Percentiles rank a stretch among this genome's conserved stretches.
Conservation (phyloP, 2,113 vertebrate species). For the Gracilinanus agilis region DNA sequence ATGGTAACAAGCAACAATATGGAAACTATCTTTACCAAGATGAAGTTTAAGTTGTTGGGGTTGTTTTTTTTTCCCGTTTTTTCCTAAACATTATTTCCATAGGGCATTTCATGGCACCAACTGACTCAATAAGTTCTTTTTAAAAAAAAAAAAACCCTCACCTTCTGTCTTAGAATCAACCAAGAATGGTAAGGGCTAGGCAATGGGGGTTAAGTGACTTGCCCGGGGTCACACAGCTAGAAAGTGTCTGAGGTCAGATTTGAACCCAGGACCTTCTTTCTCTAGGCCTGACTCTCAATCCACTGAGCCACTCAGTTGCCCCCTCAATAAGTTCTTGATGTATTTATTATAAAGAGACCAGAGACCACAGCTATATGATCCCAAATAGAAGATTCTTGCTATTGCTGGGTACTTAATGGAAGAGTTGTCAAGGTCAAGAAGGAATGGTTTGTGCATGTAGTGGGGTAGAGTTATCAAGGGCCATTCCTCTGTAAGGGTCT, state of each 20-base stretch:
- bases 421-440: not conserved
- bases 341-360: not conserved
- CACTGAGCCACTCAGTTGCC: no score
- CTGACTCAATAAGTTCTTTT: not conserved
- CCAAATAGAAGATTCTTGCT: not conserved
- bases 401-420: not conserved
- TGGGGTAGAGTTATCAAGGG: not conserved
- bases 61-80: not conserved
- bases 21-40: not conserved
- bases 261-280: no score
- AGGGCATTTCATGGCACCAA: not conserved
- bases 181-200: no score
- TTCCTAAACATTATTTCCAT: not conserved
- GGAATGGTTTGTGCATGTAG: not conserved
- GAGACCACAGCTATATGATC: not conserved
- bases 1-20: not conserved
- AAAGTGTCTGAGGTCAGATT: no score
- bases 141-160: no score
- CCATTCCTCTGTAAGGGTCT: not conserved
- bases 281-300: no score
- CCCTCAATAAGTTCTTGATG: not conserved
- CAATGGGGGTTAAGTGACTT: no score
- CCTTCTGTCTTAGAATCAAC: no score
- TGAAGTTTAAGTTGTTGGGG: not conserved
- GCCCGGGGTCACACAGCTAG: no score